Base-by-base conservation (phyloP, 2,888 invertebrate genomes). In the Hecatera dysodea region DNA sequence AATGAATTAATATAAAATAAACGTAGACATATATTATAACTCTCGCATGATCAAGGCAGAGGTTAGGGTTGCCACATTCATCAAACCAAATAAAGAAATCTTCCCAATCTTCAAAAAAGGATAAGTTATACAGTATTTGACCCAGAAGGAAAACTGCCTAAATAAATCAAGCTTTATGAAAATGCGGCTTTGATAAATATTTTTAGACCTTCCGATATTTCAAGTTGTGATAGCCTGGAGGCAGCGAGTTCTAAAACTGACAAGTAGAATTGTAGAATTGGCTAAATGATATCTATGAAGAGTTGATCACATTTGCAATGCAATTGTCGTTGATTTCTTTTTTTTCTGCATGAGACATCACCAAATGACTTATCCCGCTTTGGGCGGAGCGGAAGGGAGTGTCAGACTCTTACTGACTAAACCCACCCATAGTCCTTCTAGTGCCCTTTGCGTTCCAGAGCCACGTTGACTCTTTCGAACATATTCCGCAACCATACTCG, bases 41-140 rank as follows among this genome's bases (percentile, higher is more conserved):
- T 52, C 70, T 62, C 24, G 24, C 9, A 19, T 44, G 67, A 75
- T 59, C 61, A 57, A 53, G 64, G 52, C 53, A 39, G 46, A 52
- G 7, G 27, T 29, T 50, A 75, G 75, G 67, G 75, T 44, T 75
- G 67, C 53, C 78, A 61, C 56, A 79, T 67, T 48, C 27, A 64
- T 67, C 63, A 69, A 64, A 74, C 17, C 19, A 66, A 63, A 69
- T 52, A 62, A 56, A 62, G 9, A 64, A 24, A 12, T 60, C 53
- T 67, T 42, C 12, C 0, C 8, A 64, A 60, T 64, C 2, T 65
- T 68, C 24, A 3, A 24, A 52, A 72, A 52, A 59, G 36, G 27
- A 63, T 59, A 59, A 59, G 27, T 62, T 64, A 57, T 27, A 29
- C 39, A 61, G 6, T 52, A 61, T 72, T 36, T 39, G n/a, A 29